Conservation (phyloP, 2,888 invertebrate genomes). For the Meandrusa payeni region DNA sequence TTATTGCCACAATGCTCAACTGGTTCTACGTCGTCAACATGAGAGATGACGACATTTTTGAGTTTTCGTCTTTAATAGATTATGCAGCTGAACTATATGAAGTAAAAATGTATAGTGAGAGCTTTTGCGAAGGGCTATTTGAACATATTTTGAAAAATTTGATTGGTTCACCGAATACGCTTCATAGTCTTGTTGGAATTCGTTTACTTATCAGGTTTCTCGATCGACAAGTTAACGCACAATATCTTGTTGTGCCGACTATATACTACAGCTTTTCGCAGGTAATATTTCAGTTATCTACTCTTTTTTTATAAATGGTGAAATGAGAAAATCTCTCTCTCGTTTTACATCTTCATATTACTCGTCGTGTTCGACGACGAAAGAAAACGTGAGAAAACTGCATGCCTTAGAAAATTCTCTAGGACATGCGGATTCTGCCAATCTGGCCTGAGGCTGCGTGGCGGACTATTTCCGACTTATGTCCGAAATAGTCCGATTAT, state of each 20-base stretch:
- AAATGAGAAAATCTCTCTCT: too few species aligned
- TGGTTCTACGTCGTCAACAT: constrained; percentile 68
- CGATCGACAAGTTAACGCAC: constrained; percentile 75
- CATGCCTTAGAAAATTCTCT: too few species aligned
- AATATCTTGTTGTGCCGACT: constrained; percentile 70
- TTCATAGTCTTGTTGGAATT: constrained; percentile 77
- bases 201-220: constrained; percentile 77
- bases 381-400: too few species aligned
- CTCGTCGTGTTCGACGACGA: too few species aligned
- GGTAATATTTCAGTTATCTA: constrained; percentile 39
- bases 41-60: constrained; percentile 62
- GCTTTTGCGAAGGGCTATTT: constrained; percentile 71
- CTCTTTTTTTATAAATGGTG: too few species aligned
- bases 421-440: too few species aligned
- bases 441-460: too few species aligned
- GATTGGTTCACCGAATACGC: constrained; percentile 63
- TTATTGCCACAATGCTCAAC: constrained; percentile 72
- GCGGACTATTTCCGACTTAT: too few species aligned
- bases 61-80: constrained; percentile 77
- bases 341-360: too few species aligned
- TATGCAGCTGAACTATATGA: constrained; percentile 71
- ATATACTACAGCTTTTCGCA: constrained; percentile 63
- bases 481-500: too few species aligned
- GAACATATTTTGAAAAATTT: constrained; percentile 62
- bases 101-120: constrained; percentile 55